phyloP scores from a whole-genome alignment of 2,797 vertebrate species.

The Cichlasoma orientale region DNA sequence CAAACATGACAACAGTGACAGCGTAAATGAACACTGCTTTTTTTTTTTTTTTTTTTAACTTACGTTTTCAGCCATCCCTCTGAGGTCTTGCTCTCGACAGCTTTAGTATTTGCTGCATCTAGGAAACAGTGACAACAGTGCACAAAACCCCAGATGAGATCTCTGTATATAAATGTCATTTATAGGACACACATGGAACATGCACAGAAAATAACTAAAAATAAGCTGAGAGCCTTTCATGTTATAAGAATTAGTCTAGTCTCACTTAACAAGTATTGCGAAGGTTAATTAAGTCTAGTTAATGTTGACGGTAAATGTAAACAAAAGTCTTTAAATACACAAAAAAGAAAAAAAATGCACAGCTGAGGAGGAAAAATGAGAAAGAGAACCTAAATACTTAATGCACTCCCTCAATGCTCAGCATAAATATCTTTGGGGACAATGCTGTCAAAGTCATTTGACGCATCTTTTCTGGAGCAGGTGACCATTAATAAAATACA shows the following conservation, averaged over 20 bases:
- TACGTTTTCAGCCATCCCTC: slow-evolving; percentile 88
- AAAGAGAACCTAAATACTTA: too few species aligned
- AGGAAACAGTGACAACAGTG: neutral
- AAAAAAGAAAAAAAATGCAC: too few species aligned
- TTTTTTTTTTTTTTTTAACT: neutral
- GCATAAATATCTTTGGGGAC: neutral
- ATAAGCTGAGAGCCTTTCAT: too few species aligned
- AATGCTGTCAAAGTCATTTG: neutral
- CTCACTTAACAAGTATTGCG: too few species aligned
- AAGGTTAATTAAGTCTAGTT: too few species aligned
- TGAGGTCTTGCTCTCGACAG: slow-evolving; percentile 87
- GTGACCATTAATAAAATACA: neutral
- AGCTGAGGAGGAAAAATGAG: too few species aligned
- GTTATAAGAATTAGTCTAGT: too few species aligned
- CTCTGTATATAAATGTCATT: too few species aligned
- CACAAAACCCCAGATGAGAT: neutral
- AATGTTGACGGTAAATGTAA: too few species aligned
- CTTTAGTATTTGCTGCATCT: slow-evolving; percentile 84
- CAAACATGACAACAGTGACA: neutral
- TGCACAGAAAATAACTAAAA: too few species aligned
- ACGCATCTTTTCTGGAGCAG: neutral
- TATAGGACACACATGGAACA: too few species aligned
- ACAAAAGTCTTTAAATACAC: too few species aligned
- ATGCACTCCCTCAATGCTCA: neutral
- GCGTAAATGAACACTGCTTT: neutral